Base-by-base conservation (phyloP, 2,888 invertebrate species). In the Enchytraeus crypticus region DNA sequence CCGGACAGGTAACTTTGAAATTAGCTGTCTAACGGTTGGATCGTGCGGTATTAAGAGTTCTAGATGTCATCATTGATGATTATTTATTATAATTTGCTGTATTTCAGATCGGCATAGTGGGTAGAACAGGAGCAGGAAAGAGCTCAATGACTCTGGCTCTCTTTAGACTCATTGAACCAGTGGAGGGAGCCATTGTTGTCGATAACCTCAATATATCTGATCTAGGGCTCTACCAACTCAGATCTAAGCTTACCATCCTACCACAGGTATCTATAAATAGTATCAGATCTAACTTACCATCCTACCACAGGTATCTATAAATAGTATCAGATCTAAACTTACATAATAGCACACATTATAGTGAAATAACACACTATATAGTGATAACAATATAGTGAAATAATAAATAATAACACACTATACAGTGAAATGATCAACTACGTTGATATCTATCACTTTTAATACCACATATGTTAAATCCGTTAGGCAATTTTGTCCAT, bases 221-320 rank as follows among this genome's bases (percentile, higher is more conserved):
- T 18, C 49, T 67, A 2, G 64, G 66, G n/a, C 56, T 67, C 23
- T 72, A 74, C 56, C 70, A 72, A 33, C 68, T 78, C 14, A 64
- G 78, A 26, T 70, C 71, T 8, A 65, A 65, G 43, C 63, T 77
- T 27, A 74, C 74, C 51, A 73, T 77, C 57, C 71, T 77, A 21
- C 75, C 75, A 26, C 74, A 78, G 69, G 74, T 72, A 27, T 38
- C 38, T 38, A 38, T 11, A 38, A 38, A 38, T 11, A 38, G 8
- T 38, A 38, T 38, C 38, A 38, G 18, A 38, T 11, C 38, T 38
- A 18, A 38, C 38, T 8, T 11, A 8, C 11, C 38, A 38, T 18
- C 38, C 38, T 38, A 38, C 18, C 38, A 38, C 18, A 38, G 18
- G 38, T 38, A 18, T 38, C 38, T 38, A 14, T 14, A 14, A 18